phyloP scores from a whole-genome alignment of 1,140 invertebrate species.

The Drosophila nannoptera region DNA sequence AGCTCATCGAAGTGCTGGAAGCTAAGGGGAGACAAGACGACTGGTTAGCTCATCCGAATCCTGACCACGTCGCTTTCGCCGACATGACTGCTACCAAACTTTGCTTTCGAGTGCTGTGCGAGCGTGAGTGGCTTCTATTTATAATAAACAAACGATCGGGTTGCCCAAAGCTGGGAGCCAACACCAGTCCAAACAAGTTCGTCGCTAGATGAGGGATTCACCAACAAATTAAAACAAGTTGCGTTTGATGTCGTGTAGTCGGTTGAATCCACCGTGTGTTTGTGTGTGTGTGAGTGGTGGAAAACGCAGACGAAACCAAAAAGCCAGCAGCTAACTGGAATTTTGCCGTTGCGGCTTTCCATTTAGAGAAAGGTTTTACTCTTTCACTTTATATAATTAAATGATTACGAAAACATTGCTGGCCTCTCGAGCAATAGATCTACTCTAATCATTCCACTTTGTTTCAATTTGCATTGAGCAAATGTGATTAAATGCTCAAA shows the following conservation, averaged over 20 bases:
- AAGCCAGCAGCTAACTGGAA: constrained; percentile 39
- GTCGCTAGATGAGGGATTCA: constrained; percentile 49
- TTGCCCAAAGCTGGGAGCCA: constrained; percentile 34
- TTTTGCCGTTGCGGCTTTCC: constrained; percentile 61
- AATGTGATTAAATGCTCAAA: too few relatives aligned
- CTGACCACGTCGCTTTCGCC: constrained; percentile 15
- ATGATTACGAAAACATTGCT: constrained; percentile 41
- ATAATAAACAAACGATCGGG: constrained; percentile 52
- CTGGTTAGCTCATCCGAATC: constrained; percentile 21
- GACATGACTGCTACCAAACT: constrained; percentile 63
- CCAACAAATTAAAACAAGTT: constrained; percentile 49
- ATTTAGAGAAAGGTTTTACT: constrained; percentile 54
- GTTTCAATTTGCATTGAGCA: too few relatives aligned
- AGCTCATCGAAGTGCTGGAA: constrained; percentile 74
- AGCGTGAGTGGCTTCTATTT: constrained; percentile 59
- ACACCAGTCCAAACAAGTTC: constrained; percentile 54
- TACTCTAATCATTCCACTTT: too few relatives aligned
- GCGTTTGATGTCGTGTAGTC: constrained; percentile 18
- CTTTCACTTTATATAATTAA: constrained; percentile 51
- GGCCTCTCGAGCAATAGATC: background rate
- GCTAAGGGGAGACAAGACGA: constrained; percentile 38
- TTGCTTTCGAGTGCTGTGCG: constrained; percentile 55
- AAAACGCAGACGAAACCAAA: constrained; percentile 63
- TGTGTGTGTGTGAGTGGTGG: constrained; percentile 21
- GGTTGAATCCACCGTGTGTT: background rate